Evolutionary conservation across 1,140 invertebrate genomes (phyloP).

Genomic region (Potamilus streckersoni): DNA sequence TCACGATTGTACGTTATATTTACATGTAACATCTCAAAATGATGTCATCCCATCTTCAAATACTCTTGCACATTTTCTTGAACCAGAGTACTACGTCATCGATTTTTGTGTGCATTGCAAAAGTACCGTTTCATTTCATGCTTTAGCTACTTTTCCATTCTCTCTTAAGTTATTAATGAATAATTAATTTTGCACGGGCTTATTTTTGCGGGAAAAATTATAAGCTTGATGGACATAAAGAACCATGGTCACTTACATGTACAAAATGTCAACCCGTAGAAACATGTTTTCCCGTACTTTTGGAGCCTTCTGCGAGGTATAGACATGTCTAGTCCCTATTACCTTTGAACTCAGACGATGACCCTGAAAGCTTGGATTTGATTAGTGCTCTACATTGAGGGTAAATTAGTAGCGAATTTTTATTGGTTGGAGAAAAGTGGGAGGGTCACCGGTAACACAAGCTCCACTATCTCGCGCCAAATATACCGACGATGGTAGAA

Average conservation of each 20-base stretch:
- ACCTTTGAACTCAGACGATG: constrained; percentile 25
- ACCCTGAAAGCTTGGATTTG: constrained; percentile 11
- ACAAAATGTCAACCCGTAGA: constrained; percentile 1
- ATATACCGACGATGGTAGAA: constrained; percentile 27
- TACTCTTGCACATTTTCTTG: no score
- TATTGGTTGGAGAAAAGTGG: constrained; percentile 46
- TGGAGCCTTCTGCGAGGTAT: constrained; percentile 18
- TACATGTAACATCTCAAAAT: no score
- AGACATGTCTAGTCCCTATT: constrained; percentile 43
- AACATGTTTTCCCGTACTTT: constrained; percentile 35
- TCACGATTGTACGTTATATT: no score
- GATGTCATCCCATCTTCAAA: no score
- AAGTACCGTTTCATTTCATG: neutral
- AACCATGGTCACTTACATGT: neutral
- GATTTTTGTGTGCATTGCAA: constrained; percentile 6
- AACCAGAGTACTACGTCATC: constrained; percentile 29
- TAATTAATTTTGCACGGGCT: neutral
- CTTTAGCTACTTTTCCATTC: no score
- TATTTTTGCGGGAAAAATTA: constrained; percentile 4
- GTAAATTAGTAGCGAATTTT: constrained; percentile 9
- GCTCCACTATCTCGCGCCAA: constrained; percentile 58
- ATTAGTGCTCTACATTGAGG: constrained; percentile 32
- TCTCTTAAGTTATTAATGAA: neutral
- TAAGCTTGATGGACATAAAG: neutral
- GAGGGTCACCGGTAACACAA: constrained; percentile 33